Conservation (phyloP, 2,888 invertebrate species). For the Lasioglossum leucozonium region DNA sequence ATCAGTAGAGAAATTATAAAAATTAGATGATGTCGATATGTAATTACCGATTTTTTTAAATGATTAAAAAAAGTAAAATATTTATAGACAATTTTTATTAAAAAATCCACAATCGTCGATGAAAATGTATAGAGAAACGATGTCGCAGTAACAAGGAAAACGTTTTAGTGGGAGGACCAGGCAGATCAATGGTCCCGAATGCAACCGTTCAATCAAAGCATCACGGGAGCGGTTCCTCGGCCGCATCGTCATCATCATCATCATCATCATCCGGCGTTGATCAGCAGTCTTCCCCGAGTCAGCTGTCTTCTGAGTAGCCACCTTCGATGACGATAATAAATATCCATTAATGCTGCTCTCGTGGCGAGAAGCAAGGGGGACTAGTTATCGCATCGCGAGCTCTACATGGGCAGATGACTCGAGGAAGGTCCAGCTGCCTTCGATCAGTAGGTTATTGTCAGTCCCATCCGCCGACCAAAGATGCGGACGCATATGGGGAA, state of each 20-base stretch:
- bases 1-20: not conserved
- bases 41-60: no score
- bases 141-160: no score
- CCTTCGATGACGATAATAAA: conserved; percentile 82
- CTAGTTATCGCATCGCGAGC: conserved; percentile 83
- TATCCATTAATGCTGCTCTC: conserved; percentile 80
- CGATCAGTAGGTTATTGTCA: conserved; percentile 76
- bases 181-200: not conserved
- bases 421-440: conserved; percentile 82
- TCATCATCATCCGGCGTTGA: conserved; percentile 56
- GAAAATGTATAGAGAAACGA: no score
- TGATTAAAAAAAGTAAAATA: no score
- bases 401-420: conserved; percentile 82
- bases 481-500: conserved; percentile 56
- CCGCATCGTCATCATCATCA: not conserved
- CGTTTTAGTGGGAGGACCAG: not conserved
- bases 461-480: conserved; percentile 61
- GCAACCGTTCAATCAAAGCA: not conserved
- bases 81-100: no score
- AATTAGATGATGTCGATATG: no score
- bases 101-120: no score
- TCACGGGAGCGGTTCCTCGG: not conserved
- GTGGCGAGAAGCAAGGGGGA: conserved; percentile 72
- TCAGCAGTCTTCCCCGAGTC: conserved; percentile 61
- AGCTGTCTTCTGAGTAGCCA: conserved; percentile 73